A percentile compares a stretch with the other conserved stretches of the same genome.
phyloP scores from a whole-genome alignment of 1,140 invertebrate genomes.

The Drosophila suzukii region DNA sequence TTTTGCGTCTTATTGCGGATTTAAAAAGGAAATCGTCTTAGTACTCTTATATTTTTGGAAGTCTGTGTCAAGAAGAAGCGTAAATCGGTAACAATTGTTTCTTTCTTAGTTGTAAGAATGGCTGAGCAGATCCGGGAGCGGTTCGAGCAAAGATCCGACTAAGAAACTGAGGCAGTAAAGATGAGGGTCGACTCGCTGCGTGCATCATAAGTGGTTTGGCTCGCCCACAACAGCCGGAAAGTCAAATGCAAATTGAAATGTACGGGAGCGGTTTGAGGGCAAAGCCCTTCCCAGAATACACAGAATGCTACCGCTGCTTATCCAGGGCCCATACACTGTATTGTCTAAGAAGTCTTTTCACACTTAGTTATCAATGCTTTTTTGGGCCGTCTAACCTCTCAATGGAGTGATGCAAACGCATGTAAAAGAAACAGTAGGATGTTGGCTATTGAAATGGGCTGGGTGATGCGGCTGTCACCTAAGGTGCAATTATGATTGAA shows the following conservation, averaged over 20 bases:
- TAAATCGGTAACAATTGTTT: slow-evolving; percentile 63
- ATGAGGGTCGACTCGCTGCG: slow-evolving; percentile 17
- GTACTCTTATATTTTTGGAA: slow-evolving; percentile 61
- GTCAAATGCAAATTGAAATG: slow-evolving; percentile 83
- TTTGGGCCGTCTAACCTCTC: slow-evolving; percentile 29
- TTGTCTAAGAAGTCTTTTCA: slow-evolving; percentile 74
- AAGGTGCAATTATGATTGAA: slow-evolving; percentile 79
- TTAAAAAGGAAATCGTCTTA: slow-evolving; percentile 67
- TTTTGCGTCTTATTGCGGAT: slow-evolving; percentile 80
- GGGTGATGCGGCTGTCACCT: slow-evolving; percentile 54
- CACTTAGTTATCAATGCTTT: slow-evolving; percentile 59
- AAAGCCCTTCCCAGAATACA: slow-evolving; percentile 47
- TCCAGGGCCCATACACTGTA: slow-evolving; percentile 9
- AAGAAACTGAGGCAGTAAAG: slow-evolving; percentile 21
- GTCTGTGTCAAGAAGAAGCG: slow-evolving; percentile 46
- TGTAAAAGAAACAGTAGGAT: slow-evolving; percentile 60
- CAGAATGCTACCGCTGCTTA: slow-evolving; percentile 38
- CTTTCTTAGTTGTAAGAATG: slow-evolving; percentile 14
- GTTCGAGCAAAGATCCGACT: slow-evolving; percentile 58
- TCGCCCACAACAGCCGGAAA: slow-evolving; percentile 55
- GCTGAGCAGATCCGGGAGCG: slow-evolving; percentile 16
- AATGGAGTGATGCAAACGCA: slow-evolving; percentile 45
- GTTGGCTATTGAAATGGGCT: slow-evolving; percentile 34
- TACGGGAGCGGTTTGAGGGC: slow-evolving; percentile 47
- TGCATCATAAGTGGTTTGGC: slow-evolving; percentile 69